A percentile compares a stretch with the other conserved stretches of the same genome.
Evolutionary conservation across 2,888 invertebrate species (phyloP).

Genomic region (Tenodera sinensis): DNA sequence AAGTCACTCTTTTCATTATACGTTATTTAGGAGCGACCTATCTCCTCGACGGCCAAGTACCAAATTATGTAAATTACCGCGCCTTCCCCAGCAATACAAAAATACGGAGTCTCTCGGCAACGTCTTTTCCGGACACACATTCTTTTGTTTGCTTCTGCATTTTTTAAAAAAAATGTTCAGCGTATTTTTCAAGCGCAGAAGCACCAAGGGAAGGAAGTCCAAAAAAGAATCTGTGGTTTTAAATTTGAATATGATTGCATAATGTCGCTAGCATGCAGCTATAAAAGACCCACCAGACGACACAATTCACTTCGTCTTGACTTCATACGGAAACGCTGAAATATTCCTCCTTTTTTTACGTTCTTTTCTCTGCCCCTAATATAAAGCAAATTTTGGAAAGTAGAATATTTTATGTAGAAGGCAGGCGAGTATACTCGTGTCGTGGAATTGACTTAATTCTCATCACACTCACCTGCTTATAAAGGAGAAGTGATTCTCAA

Average conservation of each 20-base stretch:
- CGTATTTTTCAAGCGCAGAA: constrained; percentile 20
- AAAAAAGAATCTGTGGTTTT: constrained; percentile 21
- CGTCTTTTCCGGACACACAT: constrained; percentile 48
- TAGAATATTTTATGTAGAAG: neutral
- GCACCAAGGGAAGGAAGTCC: constrained; percentile 11
- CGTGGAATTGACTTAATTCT: too few relatives aligned
- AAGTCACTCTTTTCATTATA: constrained; percentile 20
- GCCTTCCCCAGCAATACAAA: constrained; percentile 43
- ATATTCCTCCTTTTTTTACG: neutral
- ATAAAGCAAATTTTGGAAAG: neutral
- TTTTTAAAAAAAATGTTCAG: constrained; percentile 16
- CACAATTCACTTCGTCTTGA: constrained; percentile 20
- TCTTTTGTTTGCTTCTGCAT: constrained; percentile 35
- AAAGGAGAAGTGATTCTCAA: too few relatives aligned
- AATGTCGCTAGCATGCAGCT: constrained; percentile 8
- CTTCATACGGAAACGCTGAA: constrained; percentile 12
- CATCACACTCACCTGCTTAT: too few relatives aligned
- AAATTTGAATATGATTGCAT: constrained; percentile 31
- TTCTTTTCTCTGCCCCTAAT: neutral
- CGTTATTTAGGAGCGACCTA: constrained; percentile 21
- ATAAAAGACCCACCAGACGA: constrained; percentile 13
- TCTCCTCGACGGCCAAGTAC: constrained; percentile 46
- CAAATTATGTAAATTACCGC: constrained; percentile 49
- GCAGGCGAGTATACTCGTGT: neutral
- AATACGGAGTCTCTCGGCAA: constrained; percentile 49